Evolutionary conservation across 2,113 vertebrate genomes (phyloP).

Genomic region (Sphyrna mokarran): DNA sequence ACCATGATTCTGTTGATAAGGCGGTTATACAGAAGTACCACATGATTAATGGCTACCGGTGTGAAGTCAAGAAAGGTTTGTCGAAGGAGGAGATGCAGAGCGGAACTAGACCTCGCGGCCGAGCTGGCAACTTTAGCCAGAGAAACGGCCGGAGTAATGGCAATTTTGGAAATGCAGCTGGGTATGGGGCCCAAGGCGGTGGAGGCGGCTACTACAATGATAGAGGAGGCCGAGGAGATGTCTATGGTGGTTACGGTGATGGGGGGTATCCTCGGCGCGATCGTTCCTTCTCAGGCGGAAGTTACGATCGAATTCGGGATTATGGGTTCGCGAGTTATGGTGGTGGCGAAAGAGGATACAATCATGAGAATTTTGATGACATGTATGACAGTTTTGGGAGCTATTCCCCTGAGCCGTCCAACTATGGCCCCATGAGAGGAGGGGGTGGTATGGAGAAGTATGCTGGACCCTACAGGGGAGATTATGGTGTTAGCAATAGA

Average conservation of each 20-base stretch:
- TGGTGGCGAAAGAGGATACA: constrained; percentile 6
- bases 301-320: constrained; percentile 37
- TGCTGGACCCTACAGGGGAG: constrained; percentile 73
- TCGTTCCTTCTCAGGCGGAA: constrained; percentile 47
- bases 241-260: constrained; percentile 47
- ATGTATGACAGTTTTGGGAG: constrained; percentile 71
- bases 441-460: constrained; percentile 57
- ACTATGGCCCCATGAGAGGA: constrained; percentile 86
- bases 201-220: constrained; percentile 32
- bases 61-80: constrained; percentile 87
- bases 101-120: constrained; percentile 44
- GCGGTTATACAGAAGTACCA: constrained; percentile 88
- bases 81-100: constrained; percentile 80
- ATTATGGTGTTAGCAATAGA: constrained; percentile 50
- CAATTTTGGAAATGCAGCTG: not conserved
- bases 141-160: constrained; percentile 25
- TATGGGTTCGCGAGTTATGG: constrained; percentile 31
- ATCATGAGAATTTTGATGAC: not conserved
- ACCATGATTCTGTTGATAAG: constrained; percentile 88
- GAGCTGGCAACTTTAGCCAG: constrained; percentile 20
- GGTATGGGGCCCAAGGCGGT: not conserved
- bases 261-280: constrained; percentile 49
- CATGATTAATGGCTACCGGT: constrained; percentile 80
- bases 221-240: not conserved
- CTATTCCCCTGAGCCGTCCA: constrained; percentile 87